phyloP scores from a whole-genome alignment of 1,140 invertebrate species.

The Heterodera carotae region DNA sequence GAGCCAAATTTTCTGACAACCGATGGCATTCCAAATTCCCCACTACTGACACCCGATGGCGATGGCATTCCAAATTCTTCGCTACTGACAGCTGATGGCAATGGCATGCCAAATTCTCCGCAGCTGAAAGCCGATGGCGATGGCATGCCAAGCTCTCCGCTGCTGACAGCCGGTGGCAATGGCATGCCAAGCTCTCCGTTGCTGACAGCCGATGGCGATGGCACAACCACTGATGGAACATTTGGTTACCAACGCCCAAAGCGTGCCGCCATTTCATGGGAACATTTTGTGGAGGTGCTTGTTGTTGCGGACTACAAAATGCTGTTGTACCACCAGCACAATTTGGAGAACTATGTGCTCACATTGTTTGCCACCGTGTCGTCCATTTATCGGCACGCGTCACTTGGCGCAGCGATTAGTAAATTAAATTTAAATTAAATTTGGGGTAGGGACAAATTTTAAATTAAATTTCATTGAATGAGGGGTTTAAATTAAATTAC shows the following conservation, averaged over 20 bases:
- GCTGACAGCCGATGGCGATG: neutral
- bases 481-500: too few relatives aligned
- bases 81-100: too few relatives aligned
- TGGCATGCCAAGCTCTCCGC: too few relatives aligned
- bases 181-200: neutral
- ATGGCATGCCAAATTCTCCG: too few relatives aligned
- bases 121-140: too few relatives aligned
- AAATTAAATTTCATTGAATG: too few relatives aligned
- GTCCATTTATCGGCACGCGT: slow-evolving; percentile 78
- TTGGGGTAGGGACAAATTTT: too few relatives aligned
- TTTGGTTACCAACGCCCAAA: neutral
- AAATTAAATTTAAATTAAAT: too few relatives aligned
- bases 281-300: slow-evolving; percentile 78
- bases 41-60: too few relatives aligned
- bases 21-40: too few relatives aligned
- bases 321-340: slow-evolving; percentile 74
- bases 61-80: too few relatives aligned
- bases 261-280: slow-evolving; percentile 67
- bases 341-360: slow-evolving; percentile 75
- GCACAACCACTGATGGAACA: neutral
- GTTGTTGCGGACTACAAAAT: slow-evolving; percentile 80
- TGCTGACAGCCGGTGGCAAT: neutral
- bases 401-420: slow-evolving; percentile 78
- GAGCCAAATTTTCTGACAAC: too few relatives aligned
- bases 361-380: slow-evolving; percentile 80